A percentile compares a stretch with the other conserved stretches of the same genome.
These are phyloP conservation scores for Zaprionus africanus DNA, from an alignment of 1,140 invertebrate genomes.

Conservation along the genomic window DNA sequence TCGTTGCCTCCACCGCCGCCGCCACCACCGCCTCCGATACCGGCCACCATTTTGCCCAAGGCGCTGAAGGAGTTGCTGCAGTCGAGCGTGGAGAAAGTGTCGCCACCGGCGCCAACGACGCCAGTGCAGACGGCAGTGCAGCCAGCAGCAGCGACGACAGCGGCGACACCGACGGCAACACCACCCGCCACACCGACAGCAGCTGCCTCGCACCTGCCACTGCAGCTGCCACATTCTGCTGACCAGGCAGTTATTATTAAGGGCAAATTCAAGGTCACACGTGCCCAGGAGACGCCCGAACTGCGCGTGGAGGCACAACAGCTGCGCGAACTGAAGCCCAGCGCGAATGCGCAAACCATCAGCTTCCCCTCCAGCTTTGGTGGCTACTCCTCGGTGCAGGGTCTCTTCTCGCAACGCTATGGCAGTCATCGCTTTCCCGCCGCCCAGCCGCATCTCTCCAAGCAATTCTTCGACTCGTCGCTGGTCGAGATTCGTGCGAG, in stretches of 20 bases:
- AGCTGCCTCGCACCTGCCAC: background rate
- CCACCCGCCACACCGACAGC: conserved; percentile 11
- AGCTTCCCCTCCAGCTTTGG: conserved; percentile 87
- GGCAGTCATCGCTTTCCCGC: conserved; percentile 68
- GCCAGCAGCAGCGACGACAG: conserved; percentile 6
- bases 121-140: background rate
- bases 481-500: conserved; percentile 92
- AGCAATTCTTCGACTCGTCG: conserved; percentile 91
- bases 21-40: conserved; percentile 75
- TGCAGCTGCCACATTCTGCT: conserved; percentile 38
- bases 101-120: background rate
- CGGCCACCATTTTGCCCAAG: conserved; percentile 77
- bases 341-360: conserved; percentile 87
- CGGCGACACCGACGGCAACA: background rate
- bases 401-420: conserved; percentile 80
- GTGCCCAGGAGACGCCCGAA: conserved; percentile 85
- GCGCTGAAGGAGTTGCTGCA: conserved; percentile 72
- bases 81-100: conserved; percentile 44
- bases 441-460: conserved; percentile 88
- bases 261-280: conserved; percentile 80
- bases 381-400: conserved; percentile 86
- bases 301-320: conserved; percentile 85
- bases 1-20: conserved; percentile 57
- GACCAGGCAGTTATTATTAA: conserved; percentile 65
- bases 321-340: conserved; percentile 73